A percentile compares a stretch with the other conserved stretches of the same genome.
Conservation (phyloP, 53 echinoderm and acorn worm genomes). For the Stichopus horrens region DNA sequence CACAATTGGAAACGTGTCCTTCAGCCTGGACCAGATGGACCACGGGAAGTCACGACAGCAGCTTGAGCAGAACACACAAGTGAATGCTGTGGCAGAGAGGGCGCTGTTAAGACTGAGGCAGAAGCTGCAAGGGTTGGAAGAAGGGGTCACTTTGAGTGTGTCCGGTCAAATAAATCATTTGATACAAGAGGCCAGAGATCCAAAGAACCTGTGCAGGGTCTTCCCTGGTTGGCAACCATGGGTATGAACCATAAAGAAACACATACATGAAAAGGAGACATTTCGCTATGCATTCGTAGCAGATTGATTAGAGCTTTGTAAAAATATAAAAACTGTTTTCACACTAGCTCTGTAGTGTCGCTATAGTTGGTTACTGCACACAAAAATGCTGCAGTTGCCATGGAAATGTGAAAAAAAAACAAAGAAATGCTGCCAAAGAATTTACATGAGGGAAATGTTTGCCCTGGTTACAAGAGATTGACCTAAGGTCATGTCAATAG, state of each 20-base stretch:
- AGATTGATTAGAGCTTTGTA: too few relatives aligned
- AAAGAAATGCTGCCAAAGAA: too few relatives aligned
- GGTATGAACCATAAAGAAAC: conserved; percentile 45
- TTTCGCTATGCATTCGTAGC: too few relatives aligned
- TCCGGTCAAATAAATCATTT: conserved; percentile 88
- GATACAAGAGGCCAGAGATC: conserved; percentile 93
- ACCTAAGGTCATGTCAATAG: too few relatives aligned
- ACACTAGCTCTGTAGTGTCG: too few relatives aligned
- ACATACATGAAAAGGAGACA: too few relatives aligned
- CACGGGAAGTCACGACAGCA: conserved; percentile 48
- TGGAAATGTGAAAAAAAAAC: too few relatives aligned
- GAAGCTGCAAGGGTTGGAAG: conserved; percentile 92
- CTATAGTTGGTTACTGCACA: too few relatives aligned
- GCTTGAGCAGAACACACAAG: conserved; percentile 60
- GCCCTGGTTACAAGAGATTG: too few relatives aligned
- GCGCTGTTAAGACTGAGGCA: conserved; percentile 80
- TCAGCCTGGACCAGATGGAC: conserved; percentile 54
- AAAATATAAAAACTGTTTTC: too few relatives aligned
- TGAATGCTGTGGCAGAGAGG: conserved; percentile 86
- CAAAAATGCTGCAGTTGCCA: too few relatives aligned
- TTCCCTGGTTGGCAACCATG: conserved; percentile 98
- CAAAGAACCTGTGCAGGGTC: conserved; percentile 82
- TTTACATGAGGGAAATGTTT: too few relatives aligned
- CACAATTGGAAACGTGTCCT: conserved; percentile 28
- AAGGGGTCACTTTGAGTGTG: conserved; percentile 94